Percentiles rank a stretch among this genome's conserved stretches.
These are phyloP conservation scores for Apamea epomidion DNA, from an alignment of 2,888 invertebrate species.

Conservation along the genomic window DNA sequence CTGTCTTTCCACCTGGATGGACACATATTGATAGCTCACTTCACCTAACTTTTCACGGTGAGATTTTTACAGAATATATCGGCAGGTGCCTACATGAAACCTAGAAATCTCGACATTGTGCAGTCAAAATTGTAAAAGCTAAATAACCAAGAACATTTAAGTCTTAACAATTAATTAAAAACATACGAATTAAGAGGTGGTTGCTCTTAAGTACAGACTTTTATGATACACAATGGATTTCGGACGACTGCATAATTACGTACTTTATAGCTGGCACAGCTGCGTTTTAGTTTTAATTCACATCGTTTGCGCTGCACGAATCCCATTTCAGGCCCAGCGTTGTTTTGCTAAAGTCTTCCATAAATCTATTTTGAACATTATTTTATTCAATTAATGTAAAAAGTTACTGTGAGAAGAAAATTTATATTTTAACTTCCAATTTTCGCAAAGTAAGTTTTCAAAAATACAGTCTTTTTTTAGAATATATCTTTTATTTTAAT, in stretches of 20 bases:
- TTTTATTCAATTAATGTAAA: constrained; percentile 9
- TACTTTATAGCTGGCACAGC: constrained; percentile 41
- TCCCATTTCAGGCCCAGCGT: constrained; percentile 1
- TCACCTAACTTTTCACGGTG: too few species aligned
- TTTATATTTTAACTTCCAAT: background rate
- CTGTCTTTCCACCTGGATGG: too few species aligned
- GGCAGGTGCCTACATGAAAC: background rate
- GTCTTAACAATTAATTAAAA: constrained; percentile 19
- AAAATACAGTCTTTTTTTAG: too few species aligned
- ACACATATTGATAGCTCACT: too few species aligned
- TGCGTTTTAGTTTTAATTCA: constrained; percentile 50
- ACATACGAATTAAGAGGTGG: constrained; percentile 5
- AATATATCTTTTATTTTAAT: too few species aligned
- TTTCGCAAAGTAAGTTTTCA: background rate
- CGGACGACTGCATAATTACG: constrained; percentile 29
- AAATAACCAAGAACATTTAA: constrained; percentile 1
- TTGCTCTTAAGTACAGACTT: constrained; percentile 21
- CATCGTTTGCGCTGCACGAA: constrained; percentile 25
- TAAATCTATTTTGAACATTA: constrained; percentile 8
- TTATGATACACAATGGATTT: constrained; percentile 47
- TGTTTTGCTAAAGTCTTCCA: constrained; percentile 8
- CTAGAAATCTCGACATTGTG: background rate
- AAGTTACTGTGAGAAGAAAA: background rate
- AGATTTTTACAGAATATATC: too few species aligned
- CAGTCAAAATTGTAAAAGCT: constrained; percentile 8